Base-by-base conservation (phyloP, 2,113 vertebrate species). In the Thunnus maccoyii region DNA sequence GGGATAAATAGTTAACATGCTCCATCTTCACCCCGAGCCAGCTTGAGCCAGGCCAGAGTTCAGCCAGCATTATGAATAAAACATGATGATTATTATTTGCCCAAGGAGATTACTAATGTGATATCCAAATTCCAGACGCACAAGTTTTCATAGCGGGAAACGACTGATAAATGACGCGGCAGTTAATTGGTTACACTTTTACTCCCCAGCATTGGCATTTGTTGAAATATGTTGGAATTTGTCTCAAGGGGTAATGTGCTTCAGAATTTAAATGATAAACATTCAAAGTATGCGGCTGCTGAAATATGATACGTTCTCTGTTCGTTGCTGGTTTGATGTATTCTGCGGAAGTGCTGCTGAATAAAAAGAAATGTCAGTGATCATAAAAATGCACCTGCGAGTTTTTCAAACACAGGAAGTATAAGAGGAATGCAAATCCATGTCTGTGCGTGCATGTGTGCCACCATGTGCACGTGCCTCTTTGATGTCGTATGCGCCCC, bases 1-100 rank as follows among this genome's bases (percentile, higher is more conserved):
- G 72, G 20, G 52, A 80, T 92, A 87, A 89, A 91, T 84, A 84
- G 83, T 90, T 84, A 83, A 87, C 87, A 67, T 13, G 64, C 77
- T 77, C 56, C 60, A 13, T 85, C 73, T 80, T 80, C 72, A 67
- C 83, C 77, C 61, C 2, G 25, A 52, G 77, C 75, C 79, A 58
- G 69, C 76, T 84, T 63, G 60, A 91, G 79, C 65, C 72, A 61
- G 87, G 84, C 77, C 80, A 83, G 61, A 88, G 91, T 85, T 89
- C 85, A 86, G 80, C 10, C 18, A 2, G 20, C 56, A 0, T 7
- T 7, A 82, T 88, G 86, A 91, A 90, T 89, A 88, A 90, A 91
- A 90, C 83, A 91, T 77, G 20, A 1, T 0, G 3, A 11, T 47
- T 61, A 9, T 65, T 74, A 68, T 86, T 73, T 67, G 76, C 60